Evolutionary conservation across 2,113 vertebrate genomes (phyloP).

Genomic region (Chrysochloris asiatica): DNA sequence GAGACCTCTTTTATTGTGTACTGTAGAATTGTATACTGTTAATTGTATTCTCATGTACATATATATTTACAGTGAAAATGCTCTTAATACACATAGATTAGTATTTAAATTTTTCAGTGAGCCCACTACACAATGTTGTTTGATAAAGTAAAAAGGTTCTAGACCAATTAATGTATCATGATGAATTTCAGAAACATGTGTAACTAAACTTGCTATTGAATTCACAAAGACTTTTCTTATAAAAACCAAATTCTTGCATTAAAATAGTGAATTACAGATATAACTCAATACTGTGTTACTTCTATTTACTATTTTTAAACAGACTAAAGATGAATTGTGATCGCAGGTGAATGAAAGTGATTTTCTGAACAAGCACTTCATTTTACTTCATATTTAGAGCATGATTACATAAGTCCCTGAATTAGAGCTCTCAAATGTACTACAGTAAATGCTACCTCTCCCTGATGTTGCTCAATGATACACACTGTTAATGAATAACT

Average conservation of each 20-base stretch:
- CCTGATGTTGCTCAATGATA: background rate
- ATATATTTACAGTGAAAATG: constrained; percentile 57
- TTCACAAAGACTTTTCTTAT: constrained; percentile 38
- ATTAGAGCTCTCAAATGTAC: background rate
- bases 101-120: constrained; percentile 10
- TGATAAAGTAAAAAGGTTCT: constrained; percentile 14
- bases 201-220: constrained; percentile 41
- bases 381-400: constrained; percentile 19
- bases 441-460: background rate
- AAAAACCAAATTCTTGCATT: constrained; percentile 30
- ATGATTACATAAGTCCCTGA: background rate
- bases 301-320: constrained; percentile 22
- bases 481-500: background rate
- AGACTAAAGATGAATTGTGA: constrained; percentile 19
- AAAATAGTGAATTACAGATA: constrained; percentile 22
- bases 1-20: background rate
- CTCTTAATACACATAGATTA: constrained; percentile 39
- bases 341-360: background rate
- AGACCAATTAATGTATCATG: constrained; percentile 18
- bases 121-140: constrained; percentile 12
- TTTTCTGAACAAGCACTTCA: background rate
- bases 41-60: constrained; percentile 22
- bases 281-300: constrained; percentile 5
- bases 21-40: constrained; percentile 13
- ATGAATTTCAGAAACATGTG: background rate